These are phyloP conservation scores for Cebus imitator DNA, from an alignment of 2,113 vertebrate species.

Conservation along the genomic window DNA sequence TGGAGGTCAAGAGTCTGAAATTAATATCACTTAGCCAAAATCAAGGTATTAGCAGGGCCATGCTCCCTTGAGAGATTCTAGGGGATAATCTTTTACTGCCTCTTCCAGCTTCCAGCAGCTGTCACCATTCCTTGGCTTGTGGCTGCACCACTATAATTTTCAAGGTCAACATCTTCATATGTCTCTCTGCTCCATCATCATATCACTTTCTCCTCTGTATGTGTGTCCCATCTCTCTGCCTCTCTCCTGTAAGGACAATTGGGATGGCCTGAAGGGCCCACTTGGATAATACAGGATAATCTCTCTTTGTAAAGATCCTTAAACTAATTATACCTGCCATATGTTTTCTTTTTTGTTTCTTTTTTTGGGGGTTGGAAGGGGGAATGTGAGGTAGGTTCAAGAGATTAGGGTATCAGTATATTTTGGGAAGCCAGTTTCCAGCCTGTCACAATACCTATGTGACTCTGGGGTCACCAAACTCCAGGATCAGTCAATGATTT, in stretches of 20 bases:
- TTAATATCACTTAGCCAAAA: not conserved
- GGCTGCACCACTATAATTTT: not conserved
- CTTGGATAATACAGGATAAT: not conserved
- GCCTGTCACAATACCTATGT: not conserved
- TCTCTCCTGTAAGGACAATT: not conserved
- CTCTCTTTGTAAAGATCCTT: not conserved
- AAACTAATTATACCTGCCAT: not conserved
- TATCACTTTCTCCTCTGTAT: not conserved
- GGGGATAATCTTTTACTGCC: not conserved
- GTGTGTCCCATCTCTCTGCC: not conserved
- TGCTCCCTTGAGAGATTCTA: not conserved
- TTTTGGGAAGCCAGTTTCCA: not conserved
- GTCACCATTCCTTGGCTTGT: not conserved
- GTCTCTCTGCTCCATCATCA: not conserved
- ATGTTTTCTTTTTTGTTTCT: too few species aligned
- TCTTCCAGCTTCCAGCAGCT: not conserved
- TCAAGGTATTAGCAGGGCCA: not conserved
- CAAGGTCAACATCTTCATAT: not conserved
- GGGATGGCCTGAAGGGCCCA: not conserved
- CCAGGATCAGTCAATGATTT: not conserved
- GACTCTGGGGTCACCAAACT: too few species aligned
- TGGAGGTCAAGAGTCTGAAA: not conserved
- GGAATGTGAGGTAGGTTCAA: not conserved
- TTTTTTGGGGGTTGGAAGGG: too few species aligned
- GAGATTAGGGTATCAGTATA: not conserved